Conservation (phyloP, 2,888 invertebrate genomes). For the Drosophila mimica region DNA sequence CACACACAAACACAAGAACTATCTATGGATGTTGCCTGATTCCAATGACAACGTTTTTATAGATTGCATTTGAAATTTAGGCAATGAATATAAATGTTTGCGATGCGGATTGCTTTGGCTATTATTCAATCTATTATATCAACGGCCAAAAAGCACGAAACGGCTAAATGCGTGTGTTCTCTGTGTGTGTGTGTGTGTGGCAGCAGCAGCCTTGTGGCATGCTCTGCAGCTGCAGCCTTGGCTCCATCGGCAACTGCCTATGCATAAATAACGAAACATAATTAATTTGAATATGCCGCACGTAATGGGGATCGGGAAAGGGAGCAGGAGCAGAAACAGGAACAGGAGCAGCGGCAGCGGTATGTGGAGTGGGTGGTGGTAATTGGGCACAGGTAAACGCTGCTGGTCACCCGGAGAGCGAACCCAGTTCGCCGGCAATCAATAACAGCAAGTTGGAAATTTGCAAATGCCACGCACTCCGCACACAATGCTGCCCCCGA, state of each 20-base stretch:
- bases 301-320: conserved; percentile 36
- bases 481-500: conserved; percentile 12
- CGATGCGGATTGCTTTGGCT: conserved; percentile 11
- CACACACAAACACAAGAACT: not conserved
- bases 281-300: conserved; percentile 73
- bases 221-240: conserved; percentile 8
- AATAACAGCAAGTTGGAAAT: conserved; percentile 63
- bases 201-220: conserved; percentile 35
- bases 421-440: conserved; percentile 50
- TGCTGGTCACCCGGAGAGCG: conserved; percentile 5
- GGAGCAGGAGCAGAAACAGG: not conserved
- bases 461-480: conserved; percentile 40
- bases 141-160: conserved; percentile 44
- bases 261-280: conserved; percentile 78
- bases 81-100: conserved; percentile 2
- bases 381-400: not conserved
- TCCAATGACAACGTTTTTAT: conserved; percentile 20
- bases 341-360: not conserved
- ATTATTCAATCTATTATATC: conserved; percentile 46
- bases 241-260: conserved; percentile 41
- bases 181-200: not conserved
- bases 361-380: not conserved
- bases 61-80: conserved; percentile 1
- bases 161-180: conserved; percentile 23
- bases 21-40: not conserved